Conservation (phyloP, 1,140 invertebrate genomes). For the silkworm (Bombyx mori) region DNA sequence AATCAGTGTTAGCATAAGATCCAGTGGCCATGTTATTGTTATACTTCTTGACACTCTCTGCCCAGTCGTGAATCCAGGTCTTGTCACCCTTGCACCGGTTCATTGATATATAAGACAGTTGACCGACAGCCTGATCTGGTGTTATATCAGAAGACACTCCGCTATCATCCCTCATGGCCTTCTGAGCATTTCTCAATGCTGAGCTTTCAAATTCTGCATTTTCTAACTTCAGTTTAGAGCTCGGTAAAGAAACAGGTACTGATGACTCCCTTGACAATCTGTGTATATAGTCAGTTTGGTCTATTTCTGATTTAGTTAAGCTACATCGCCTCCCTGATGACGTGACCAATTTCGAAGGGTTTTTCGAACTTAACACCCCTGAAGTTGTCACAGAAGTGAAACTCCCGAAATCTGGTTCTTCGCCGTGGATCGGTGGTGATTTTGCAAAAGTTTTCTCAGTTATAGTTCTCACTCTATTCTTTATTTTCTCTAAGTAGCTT, state of each 20-base stretch:
- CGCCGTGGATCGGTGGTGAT: constrained; percentile 40
- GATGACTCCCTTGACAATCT: constrained; percentile 29
- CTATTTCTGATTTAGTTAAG: constrained; percentile 75
- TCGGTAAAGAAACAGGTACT: constrained; percentile 43
- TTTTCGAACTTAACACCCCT: constrained; percentile 71
- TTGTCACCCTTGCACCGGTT: constrained; percentile 68
- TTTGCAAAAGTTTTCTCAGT: constrained; percentile 68
- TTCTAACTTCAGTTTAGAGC: constrained; percentile 33
- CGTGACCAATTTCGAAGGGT: constrained; percentile 33
- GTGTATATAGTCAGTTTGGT: constrained; percentile 73
- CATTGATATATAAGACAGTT: constrained; percentile 60
- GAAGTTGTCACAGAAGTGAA: constrained; percentile 75
- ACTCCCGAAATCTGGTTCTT: constrained; percentile 64
- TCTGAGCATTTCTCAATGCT: constrained; percentile 51
- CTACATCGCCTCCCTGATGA: constrained; percentile 60
- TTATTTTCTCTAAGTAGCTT: constrained; percentile 74
- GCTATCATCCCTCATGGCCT: constrained; percentile 40
- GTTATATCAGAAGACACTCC: constrained; percentile 30
- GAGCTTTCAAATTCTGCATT: constrained; percentile 56
- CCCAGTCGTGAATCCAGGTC: constrained; percentile 70
- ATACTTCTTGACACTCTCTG: constrained; percentile 66
- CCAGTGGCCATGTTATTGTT: constrained; percentile 48
- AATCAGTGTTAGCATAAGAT: constrained; percentile 20
- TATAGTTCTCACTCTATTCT: constrained; percentile 71
- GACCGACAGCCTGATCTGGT: constrained; percentile 56